Evolutionary conservation across 92 coral and sea anemone genomes (phyloP), one percentile per base, ranked within the genome.

Genomic region (Paramuricea clavata): DNA sequence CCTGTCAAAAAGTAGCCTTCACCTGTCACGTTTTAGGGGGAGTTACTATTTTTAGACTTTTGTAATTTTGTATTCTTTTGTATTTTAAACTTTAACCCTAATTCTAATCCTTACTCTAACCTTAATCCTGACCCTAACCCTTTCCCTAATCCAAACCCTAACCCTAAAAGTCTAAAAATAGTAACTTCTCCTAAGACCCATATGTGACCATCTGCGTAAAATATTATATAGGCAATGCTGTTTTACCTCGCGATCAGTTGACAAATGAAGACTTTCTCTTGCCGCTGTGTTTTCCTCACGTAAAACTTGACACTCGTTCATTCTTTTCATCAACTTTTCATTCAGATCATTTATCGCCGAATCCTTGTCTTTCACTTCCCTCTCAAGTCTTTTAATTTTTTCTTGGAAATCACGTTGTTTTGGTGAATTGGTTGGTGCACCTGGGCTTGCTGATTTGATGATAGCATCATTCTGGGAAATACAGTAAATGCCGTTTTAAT

Each of bases 221-320:
- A n/a, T n/a, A n/a, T n/a, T n/a, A n/a, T n/a, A n/a, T n/a, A n/a
- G n/a, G n/a, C n/a, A n/a, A n/a, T n/a, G n/a, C n/a, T 8, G 26
- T 2, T 6, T 5, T 50, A 78, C 83, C 83, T 57, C 69, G 5
- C 49, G 49, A n/a, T 72, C 54, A 0, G 49, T 74, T 31, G 69
- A 30, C 8, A 78, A 15, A 59, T 19, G 32, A 13, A 79, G 0
- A 12, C 16, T 23, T 23, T 61, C 23, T 49, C 39, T 79, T 27
- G 39, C 73, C 6, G 73, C 84, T 57, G 90, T 93, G 60, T 91
- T 91, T 79, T 96, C 98, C 30, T 96, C 99, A 74, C 91, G 49
- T 81, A 96, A 86, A 74, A 82, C 89, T 62, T 89, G 93, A 82
- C 97, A 96, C 80, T 96, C 98, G 69, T 94, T 94, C 27, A 93